Base-by-base conservation (phyloP, 2,888 invertebrate species). In the Slavum lentiscoides region DNA sequence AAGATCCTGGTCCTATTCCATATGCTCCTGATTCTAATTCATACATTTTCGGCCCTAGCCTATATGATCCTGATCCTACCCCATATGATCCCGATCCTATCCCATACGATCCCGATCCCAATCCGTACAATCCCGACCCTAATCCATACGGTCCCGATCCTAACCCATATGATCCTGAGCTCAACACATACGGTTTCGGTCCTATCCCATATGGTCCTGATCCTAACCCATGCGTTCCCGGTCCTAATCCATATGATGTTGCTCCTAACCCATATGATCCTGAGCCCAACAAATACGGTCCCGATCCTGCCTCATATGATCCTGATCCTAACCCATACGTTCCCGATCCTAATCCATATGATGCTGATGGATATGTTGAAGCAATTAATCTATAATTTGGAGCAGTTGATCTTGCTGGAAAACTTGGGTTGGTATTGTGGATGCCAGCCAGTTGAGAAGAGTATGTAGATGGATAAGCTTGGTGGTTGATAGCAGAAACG, bases 351-450 rank as follows among this genome's bases (percentile, higher is more conserved):
- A 43, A 49, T 13, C 43, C 43, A 66, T 62, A 72, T 43, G 53
- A 19, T 37, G 13, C 17, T n/a, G 30, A n/a, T 43, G 62, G 62
- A 61, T 73, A 73, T 8, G 7, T n/a, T 17, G 23, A 23, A 23
- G 2, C 6, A 64, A 39, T 39, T 59, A 70, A 61, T 77, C n/a
- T 68, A 30, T 30, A 30, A 30, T 30, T 30, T 4, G 30, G 30
- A 30, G 30, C 6, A 64, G 37, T 39, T 59, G 77, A 61, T 77
- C n/a, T 68, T 59, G 15, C 30, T 59, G 75, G 75, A 49, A 30
- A 49, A 76, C n/a, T 76, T 68, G 30, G 30, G 13, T 76, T 23
- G 19, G 13, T n/a, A 49, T 59, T 76, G 19, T 68, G 67, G 17
- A 15, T 49, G 59, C 49, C 30, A n/a, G 58, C 59, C 30, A 68